A percentile compares a stretch with the other conserved stretches of the same genome.
phyloP scores from a whole-genome alignment of 2,888 invertebrate genomes.

The Diplazon laetatorius region DNA sequence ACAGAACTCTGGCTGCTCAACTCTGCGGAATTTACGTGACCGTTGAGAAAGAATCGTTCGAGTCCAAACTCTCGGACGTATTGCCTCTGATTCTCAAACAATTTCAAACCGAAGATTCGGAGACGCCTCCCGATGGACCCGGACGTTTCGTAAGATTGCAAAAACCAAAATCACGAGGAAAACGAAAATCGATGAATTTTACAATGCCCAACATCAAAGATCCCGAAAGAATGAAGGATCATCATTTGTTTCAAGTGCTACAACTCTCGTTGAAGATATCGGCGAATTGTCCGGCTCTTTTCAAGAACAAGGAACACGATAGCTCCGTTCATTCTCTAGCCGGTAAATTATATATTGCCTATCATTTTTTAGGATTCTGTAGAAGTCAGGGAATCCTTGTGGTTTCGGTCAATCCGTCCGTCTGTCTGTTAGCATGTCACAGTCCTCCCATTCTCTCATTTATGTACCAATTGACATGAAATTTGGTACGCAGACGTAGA shows the following conservation, averaged over 20 bases:
- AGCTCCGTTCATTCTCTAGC: slow-evolving; percentile 83
- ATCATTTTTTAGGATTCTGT: too few species aligned
- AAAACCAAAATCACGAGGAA: slow-evolving; percentile 46
- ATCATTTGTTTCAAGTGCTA: slow-evolving; percentile 89
- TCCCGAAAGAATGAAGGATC: slow-evolving; percentile 87
- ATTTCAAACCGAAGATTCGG: slow-evolving; percentile 72
- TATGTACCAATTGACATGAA: too few species aligned
- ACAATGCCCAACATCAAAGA: slow-evolving; percentile 83
- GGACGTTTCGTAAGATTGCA: slow-evolving; percentile 76
- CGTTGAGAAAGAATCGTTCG: slow-evolving; percentile 89
- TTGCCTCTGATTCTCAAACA: slow-evolving; percentile 85
- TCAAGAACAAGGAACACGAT: slow-evolving; percentile 84
- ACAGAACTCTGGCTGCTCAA: slow-evolving; percentile 90
- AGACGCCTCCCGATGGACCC: slow-evolving; percentile 71
- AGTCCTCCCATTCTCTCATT: too few species aligned
- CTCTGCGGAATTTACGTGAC: slow-evolving; percentile 91
- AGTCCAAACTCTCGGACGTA: slow-evolving; percentile 85
- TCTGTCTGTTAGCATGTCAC: too few species aligned
- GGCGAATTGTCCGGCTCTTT: slow-evolving; percentile 85
- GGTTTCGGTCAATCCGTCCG: too few species aligned
- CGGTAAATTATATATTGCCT: too few species aligned
- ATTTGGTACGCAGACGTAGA: too few species aligned
- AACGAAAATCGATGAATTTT: background rate
- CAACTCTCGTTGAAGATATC: slow-evolving; percentile 89
- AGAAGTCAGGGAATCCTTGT: too few species aligned